Percentiles rank a stretch among this genome's conserved stretches.
phyloP scores from a whole-genome alignment of 2,888 invertebrate species.

The Noctua comes region DNA sequence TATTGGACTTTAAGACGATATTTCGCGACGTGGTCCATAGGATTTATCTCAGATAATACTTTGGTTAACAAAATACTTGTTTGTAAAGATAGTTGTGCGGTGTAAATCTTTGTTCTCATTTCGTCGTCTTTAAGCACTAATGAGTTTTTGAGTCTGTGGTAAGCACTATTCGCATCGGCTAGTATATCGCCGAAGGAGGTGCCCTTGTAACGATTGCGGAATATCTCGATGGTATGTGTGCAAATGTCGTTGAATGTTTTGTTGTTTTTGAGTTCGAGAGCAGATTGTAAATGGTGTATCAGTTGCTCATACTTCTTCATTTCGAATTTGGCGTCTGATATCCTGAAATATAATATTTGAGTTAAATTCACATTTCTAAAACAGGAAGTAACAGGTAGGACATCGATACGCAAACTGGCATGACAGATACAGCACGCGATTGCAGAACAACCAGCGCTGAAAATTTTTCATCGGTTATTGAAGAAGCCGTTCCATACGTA shows the following conservation, averaged over 20 bases:
- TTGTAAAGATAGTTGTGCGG: slow-evolving; percentile 79
- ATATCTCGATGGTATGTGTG: slow-evolving; percentile 36
- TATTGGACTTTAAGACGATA: slow-evolving; percentile 93
- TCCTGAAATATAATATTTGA: slow-evolving; percentile 70
- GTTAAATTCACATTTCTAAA: background rate
- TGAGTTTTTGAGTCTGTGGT: slow-evolving; percentile 68
- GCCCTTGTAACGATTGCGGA: slow-evolving; percentile 69
- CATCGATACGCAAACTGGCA: background rate
- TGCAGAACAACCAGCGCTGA: background rate
- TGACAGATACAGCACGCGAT: background rate
- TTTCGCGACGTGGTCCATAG: slow-evolving; percentile 96
- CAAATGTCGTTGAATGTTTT: slow-evolving; percentile 43
- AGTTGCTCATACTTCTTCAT: slow-evolving; percentile 80
- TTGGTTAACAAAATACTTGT: slow-evolving; percentile 90
- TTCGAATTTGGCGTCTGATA: slow-evolving; percentile 80
- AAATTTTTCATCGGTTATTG: no score
- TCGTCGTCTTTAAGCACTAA: slow-evolving; percentile 55
- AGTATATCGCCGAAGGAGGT: slow-evolving; percentile 70
- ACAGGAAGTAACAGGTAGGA: background rate
- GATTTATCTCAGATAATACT: slow-evolving; percentile 91
- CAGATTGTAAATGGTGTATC: slow-evolving; percentile 71
- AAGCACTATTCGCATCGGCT: slow-evolving; percentile 69
- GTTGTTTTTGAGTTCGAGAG: slow-evolving; percentile 43
- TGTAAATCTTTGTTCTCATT: slow-evolving; percentile 73
- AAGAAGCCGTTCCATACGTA: no score